Evolutionary conservation across 2,888 invertebrate genomes (phyloP), one percentile per base, ranked within the genome.

Genomic region (Hypercompe scribonia): DNA sequence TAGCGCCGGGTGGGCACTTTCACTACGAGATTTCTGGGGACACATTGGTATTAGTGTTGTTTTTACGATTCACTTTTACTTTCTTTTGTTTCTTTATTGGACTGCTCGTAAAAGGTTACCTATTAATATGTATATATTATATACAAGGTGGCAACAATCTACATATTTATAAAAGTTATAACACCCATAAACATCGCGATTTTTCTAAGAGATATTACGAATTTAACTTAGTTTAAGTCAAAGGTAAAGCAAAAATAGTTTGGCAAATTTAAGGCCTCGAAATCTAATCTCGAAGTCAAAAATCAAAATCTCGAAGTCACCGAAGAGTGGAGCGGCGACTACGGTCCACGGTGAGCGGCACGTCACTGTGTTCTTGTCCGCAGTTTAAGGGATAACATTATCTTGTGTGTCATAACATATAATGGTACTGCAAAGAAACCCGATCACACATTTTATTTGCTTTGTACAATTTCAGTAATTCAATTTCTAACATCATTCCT

Each of bases 41-140:
- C 91, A 92, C 89, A 89, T 91, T 87, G 87, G 91, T 92, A 94
- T 94, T 93, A 94, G 92, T 91, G 90, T 91, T 93, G 92, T 92
- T 94, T 93, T 94, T 93, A 94, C 91, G 92, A 91, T 92, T 92
- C 89, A 92, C 90, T 92, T 90, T 88, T 90, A 90, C 90, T 90
- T 90, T 90, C 89, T 88, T 89, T 89, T 90, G 88, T 90, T 90
- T 82, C 89, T 92, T 92, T 93, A 91, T 91, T 90, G 89, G 86
- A 70, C 81, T 8, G 34, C 54, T 88, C 88, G 89, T 92, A 90
- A 92, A 91, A 87, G 83, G 80, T 82, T 11, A 11, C 2, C n/a
- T 54, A n/a, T n/a, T n/a, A 54, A 54, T n/a, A n/a, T n/a, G n/a
- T n/a, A n/a, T n/a, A n/a, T 3, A 11, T 11, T n/a, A 11, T n/a